Percentiles rank a stretch among this genome's conserved stretches.
Evolutionary conservation across 2,888 invertebrate species (phyloP).

Genomic region (Belgica antarctica): DNA sequence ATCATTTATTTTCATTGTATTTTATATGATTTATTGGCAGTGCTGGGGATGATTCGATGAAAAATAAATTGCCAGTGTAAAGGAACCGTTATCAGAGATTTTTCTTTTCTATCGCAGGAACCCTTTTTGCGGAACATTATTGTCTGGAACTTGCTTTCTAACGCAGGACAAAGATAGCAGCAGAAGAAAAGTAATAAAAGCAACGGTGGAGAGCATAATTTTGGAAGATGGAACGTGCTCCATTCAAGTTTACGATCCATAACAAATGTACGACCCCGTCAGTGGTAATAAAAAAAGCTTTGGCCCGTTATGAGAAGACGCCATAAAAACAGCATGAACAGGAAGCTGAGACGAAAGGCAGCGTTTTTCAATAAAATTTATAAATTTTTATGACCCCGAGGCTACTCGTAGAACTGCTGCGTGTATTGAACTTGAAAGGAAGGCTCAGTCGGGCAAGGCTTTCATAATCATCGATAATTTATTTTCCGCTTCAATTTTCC

Average conservation of each 20-base stretch:
- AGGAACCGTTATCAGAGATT: neutral
- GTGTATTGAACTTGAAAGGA: conserved; percentile 40
- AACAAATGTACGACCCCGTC: conserved; percentile 35
- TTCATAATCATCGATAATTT: conserved; percentile 31
- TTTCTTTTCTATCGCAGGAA: no score
- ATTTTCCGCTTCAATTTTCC: neutral
- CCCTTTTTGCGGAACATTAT: neutral
- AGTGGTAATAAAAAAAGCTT: conserved; percentile 34
- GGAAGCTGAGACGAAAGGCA: neutral
- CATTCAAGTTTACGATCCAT: conserved; percentile 40
- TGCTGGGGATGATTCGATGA: conserved; percentile 12
- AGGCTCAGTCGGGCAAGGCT: conserved; percentile 15
- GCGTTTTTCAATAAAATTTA: conserved; percentile 38
- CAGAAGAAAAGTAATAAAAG: conserved; percentile 14
- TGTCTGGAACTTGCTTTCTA: no score
- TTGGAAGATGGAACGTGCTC: conserved; percentile 28
- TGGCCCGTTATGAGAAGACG: neutral
- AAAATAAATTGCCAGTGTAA: conserved; percentile 6
- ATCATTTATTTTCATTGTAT: conserved; percentile 23
- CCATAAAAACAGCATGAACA: conserved; percentile 15
- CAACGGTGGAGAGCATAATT: conserved; percentile 18
- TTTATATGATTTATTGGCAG: conserved; percentile 6
- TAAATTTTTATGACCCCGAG: conserved; percentile 36
- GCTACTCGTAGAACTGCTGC: neutral
- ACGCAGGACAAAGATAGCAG: neutral